Percentiles rank a stretch among this genome's conserved stretches.
Evolutionary conservation across 2,888 invertebrate genomes (phyloP).

Genomic region (Mythimna lalbum): DNA sequence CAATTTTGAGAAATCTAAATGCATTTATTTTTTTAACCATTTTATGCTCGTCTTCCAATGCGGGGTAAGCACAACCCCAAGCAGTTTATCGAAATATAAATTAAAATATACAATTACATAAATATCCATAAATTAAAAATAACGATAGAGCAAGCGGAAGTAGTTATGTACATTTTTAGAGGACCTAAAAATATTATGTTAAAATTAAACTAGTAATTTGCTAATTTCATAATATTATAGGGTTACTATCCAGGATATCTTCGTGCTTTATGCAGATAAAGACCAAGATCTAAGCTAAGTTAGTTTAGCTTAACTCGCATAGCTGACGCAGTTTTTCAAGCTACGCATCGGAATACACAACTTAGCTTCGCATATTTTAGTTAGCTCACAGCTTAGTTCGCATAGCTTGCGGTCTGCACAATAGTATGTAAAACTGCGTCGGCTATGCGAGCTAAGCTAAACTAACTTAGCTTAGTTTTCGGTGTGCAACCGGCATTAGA

Average conservation of each 20-base stretch:
- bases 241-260: constrained; percentile 15
- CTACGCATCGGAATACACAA: too few relatives aligned
- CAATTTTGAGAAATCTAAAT: constrained; percentile 33
- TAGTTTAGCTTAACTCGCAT: too few relatives aligned
- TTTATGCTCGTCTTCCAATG: constrained; percentile 3
- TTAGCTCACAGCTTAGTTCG: too few relatives aligned
- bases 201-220: constrained; percentile 45
- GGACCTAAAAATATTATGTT: constrained; percentile 35
- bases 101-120: constrained; percentile 15
- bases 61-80: constrained; percentile 8
- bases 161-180: constrained; percentile 45
- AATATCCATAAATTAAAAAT: constrained; percentile 40
- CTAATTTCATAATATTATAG: constrained; percentile 38
- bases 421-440: too few relatives aligned
- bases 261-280: too few relatives aligned
- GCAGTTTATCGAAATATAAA: constrained; percentile 17
- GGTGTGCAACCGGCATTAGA: too few relatives aligned
- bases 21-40: constrained; percentile 12
- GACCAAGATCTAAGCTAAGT: too few relatives aligned
- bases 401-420: too few relatives aligned
- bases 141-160: constrained; percentile 31
- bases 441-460: too few relatives aligned
- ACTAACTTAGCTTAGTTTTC: too few relatives aligned
- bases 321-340: too few relatives aligned
- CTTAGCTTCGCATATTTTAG: too few relatives aligned